Evolutionary conservation across 2,113 vertebrate genomes (phyloP), one percentile per base, ranked within the genome.

Genomic region (Lipotes vexillifer): DNA sequence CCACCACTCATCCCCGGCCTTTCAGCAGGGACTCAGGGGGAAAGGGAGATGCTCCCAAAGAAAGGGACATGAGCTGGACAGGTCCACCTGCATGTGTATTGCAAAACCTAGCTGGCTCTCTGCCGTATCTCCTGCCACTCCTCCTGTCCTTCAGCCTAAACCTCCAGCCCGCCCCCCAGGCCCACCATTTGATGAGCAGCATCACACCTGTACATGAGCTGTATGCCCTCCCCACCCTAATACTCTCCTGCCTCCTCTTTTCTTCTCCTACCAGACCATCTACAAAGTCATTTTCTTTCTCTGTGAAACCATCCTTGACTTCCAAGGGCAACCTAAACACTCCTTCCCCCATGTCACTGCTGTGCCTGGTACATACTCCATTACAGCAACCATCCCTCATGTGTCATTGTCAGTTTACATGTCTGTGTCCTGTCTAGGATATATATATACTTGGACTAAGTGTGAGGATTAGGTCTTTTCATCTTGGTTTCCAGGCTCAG

Each of bases 151-250:
- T 46, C 4, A 0, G 18, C 78, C 78, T 44, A 31, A 78, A 38
- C 29, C 25, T 38, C 36, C 52, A 21, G 0, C 8, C 20, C 15
- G 4, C 46, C 59, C 7, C 7, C 29, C 11, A 72, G 33, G 5
- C 55, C 44, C 36, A 46, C 20, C 33, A 6, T 4, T 17, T 3
- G 0, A 18, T 10, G n/a, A 65, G n/a, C 52, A 1, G 1, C 44
- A 23, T 44, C 36, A 29, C 1, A 0, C 41, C 46, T 74, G 0
- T 20, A 9, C 9, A 0, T 2, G 36, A 75, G 71, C 46, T 31
- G 1, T 57, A 7, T 10, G 5, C 52, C 27, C 63, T 14, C 49
- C 21, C 0, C 57, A 4, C 29, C 13, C 0, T 23, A 20, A 6
- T 44, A 27, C 31, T 31, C 17, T 29, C 61, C 68, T 59, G 13